A percentile compares a stretch with the other conserved stretches of the same genome.
These are phyloP conservation scores for Leguminivora glycinivorella DNA, from an alignment of 1,140 invertebrate genomes.

Conservation along the genomic window DNA sequence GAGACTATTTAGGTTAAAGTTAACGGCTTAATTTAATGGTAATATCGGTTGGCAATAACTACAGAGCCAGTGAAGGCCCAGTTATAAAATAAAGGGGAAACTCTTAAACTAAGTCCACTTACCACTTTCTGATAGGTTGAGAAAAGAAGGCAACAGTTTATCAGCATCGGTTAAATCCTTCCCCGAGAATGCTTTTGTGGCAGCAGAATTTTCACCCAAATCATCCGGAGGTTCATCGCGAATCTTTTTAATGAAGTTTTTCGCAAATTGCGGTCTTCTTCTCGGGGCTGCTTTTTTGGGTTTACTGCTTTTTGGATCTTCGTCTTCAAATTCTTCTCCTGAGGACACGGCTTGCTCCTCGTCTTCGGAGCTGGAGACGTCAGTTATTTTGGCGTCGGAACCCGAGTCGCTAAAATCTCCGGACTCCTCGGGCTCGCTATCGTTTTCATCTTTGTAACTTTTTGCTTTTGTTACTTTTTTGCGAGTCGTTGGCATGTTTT, in stretches of 20 bases:
- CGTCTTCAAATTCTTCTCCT: conserved; percentile 54
- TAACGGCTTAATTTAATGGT: too few relatives aligned
- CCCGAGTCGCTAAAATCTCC: conserved; percentile 76
- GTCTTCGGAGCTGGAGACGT: conserved; percentile 55
- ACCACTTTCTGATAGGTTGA: conserved; percentile 79
- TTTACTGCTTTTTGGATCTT: conserved; percentile 38
- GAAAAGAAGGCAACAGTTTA: conserved; percentile 68
- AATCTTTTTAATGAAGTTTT: conserved; percentile 56
- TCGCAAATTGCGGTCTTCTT: conserved; percentile 53
- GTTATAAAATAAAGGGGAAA: too few relatives aligned
- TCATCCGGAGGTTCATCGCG: conserved; percentile 46
- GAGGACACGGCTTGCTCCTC: conserved; percentile 48
- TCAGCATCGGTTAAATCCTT: conserved; percentile 74
- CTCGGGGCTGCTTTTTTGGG: conserved; percentile 32
- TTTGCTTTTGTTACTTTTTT: conserved; percentile 68
- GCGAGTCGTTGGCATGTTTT: conserved; percentile 63
- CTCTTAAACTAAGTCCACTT: conserved; percentile 43
- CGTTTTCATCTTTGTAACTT: conserved; percentile 69
- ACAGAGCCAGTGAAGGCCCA: too few relatives aligned
- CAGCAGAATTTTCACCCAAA: conserved; percentile 40
- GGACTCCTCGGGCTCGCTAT: conserved; percentile 53
- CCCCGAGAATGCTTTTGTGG: conserved; percentile 49
- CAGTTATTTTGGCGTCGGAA: conserved; percentile 72
- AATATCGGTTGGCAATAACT: too few relatives aligned
- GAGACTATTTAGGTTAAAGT: too few relatives aligned